Evolutionary conservation across 2,797 vertebrate species (phyloP), one percentile per base, ranked within the genome.

Genomic region (Diplodus puntazzo): DNA sequence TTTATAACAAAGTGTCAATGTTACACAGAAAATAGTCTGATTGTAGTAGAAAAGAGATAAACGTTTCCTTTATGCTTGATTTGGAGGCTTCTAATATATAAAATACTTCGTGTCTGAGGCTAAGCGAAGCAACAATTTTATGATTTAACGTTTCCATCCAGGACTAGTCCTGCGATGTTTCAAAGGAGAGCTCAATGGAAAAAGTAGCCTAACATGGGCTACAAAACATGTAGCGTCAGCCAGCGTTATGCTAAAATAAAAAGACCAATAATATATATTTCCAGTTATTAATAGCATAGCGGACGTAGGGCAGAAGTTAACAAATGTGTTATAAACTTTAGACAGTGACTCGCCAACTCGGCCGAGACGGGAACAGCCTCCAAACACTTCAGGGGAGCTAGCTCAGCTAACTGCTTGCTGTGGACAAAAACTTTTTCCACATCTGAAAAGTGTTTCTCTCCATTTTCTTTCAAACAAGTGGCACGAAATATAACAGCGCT

Each of bases 101-200:
- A 62, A 75, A 48, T 11, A 23, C 4, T 14, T 23, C 5, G 54
- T 16, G 9, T n/a, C 3, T 13, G 61, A 68, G 45, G 3, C 4
- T 5, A 18, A 50, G 48, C 20, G 53, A 59, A 67, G 64, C 64
- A 25, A 45, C 55, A 69, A 1, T n/a, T 69, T 64, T 20, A 73
- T 84, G 80, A 86, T 88, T 84, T 62, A 81, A 86, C 57, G 59
- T 90, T 85, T 90, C 83, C 84, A 89, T 85, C 73, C 75, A 72
- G 23, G 16, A 69, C 78, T 23, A n/a, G 54, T 74, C 48, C 39
- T 73, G 70, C 86, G 79, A 84, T 83, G 80, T 83, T 89, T 88
- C 80, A 80, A 11, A 80, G 45, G 34, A 79, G 73, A 76, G 73
- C 80, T 91, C 79, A 89, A 77, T 93, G 93, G 92, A 94, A 94